Base-by-base conservation (phyloP, 2,888 invertebrate genomes). In the Proisotoma minuta region DNA sequence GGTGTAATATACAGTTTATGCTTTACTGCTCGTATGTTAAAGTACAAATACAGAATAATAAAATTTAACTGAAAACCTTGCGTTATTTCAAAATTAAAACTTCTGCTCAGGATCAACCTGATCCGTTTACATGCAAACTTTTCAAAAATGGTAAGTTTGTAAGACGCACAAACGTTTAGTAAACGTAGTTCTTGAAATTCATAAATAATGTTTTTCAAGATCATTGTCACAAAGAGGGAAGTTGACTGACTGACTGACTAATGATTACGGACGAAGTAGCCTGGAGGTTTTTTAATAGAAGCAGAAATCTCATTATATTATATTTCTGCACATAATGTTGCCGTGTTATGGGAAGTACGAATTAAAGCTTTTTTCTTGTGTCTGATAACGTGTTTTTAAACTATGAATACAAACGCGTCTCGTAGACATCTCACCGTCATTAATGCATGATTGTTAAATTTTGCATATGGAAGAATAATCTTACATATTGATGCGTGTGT, bases 171-270 rank as follows among this genome's bases (percentile, higher is more conserved):
- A n/a, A n/a, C n/a, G n/a, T n/a, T n/a, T n/a, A n/a, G n/a, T n/a
- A n/a, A n/a, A n/a, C n/a, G n/a, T n/a, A n/a, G n/a, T n/a, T n/a
- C n/a, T n/a, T n/a, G n/a, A 51, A 27, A 27, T 51, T 51, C 27
- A 43, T 51, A 51, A 51, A 51, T 51, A 27, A 51, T 51, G 20
- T 51, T n/a, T n/a, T n/a, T 51, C 51, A 51, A 51, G 26, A 51
- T 51, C 51, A 51, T 51, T 51, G 51, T 51, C 51, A 51, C 51
- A 51, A 49, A 3, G 49, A 49, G 49, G 8, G 20, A 43, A 43
- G 43, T 27, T 51, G 51, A 27, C 15, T 51, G 51, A 51, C 51
- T 51, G 28, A 24, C 51, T 51, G 51, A 51, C 27, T n/a, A 51
- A 24, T 27, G 51, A 51, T 27, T n/a, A 51, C 51, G 26, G 51